Evolutionary conservation across 2,888 invertebrate species (phyloP), one percentile per base, ranked within the genome.

Genomic region (Tipula helvola): DNA sequence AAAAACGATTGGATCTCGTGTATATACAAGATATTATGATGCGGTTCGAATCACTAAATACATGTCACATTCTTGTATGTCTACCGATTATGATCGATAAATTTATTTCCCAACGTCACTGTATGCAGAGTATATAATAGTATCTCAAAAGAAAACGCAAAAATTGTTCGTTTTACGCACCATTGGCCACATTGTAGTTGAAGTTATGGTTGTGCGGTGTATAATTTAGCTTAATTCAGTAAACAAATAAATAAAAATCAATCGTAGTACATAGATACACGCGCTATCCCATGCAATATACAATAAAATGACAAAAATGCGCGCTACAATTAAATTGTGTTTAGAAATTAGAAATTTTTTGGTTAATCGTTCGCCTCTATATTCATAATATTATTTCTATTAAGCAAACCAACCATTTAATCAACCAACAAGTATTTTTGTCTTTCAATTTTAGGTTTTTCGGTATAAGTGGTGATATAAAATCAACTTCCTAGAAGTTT

Each of bases 321-420:
- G 10, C 71, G 28, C 28, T 71, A 28, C 52, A 52, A 52, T 52
- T 52, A 52, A 13, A 52, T 52, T 52, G 71, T 28, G 10, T 71
- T 71, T 71, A 71, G 71, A 71, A 71, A 71, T 71, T 71, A 71
- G 71, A 71, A 71, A 71, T 71, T 71, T 71, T 71, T 71, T 71
- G 71, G 71, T 71, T 52, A n/a, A 16, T 52, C 52, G n/a, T 52
- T 52, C 52, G 4, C 52, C n/a, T 52, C 52, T n/a, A 52, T 52
- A 5, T 39, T 5, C n/a, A 39, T 39, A 28, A 28, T 28, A 28
- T 28, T 28, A n/a, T 52, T 52, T 28, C 7, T 28, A 28, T 28
- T 71, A 71, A 10, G 28, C 71, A 71, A 71, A 18, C 71, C 28
- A 71, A 28, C 71, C 71, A 28, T 71, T 71, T 71, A 71, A 3